These are phyloP conservation scores for Chrysoperla carnea DNA, from an alignment of 1,140 invertebrate genomes.

Conservation along the genomic window DNA sequence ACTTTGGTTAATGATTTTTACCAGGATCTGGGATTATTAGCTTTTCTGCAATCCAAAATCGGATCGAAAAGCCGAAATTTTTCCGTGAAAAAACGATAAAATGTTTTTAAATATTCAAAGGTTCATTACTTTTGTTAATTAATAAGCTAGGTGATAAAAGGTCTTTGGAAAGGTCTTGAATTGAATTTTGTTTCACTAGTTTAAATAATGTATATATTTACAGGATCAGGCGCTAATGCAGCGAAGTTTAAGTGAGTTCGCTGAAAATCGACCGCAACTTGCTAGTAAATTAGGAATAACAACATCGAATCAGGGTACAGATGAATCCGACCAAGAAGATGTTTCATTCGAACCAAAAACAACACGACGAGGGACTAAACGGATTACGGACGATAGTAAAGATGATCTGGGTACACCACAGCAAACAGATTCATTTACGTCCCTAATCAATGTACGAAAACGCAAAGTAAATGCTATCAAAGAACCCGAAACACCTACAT, in stretches of 20 bases:
- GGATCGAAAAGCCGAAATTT: too few relatives aligned
- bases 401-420: neutral
- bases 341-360: too few relatives aligned
- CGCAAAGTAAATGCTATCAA: conserved; percentile 16
- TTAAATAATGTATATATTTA: conserved; percentile 22
- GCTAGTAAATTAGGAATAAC: conserved; percentile 34
- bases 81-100: too few relatives aligned
- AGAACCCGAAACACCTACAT: neutral
- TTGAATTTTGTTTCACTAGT: too few relatives aligned
- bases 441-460: conserved; percentile 10
- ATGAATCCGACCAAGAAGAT: conserved; percentile 27
- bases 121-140: too few relatives aligned
- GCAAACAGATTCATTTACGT: too few relatives aligned
- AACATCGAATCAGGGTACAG: conserved; percentile 15
- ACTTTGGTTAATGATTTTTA: too few relatives aligned
- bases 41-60: too few relatives aligned
- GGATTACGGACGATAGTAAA: conserved; percentile 15
- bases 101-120: too few relatives aligned
- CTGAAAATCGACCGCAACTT: conserved; percentile 35
- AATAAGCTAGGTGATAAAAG: too few relatives aligned
- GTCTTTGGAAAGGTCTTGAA: too few relatives aligned
- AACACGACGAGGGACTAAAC: conserved; percentile 15
- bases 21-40: too few relatives aligned
- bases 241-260: conserved; percentile 37
- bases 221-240: conserved; percentile 42